Percentiles rank a stretch among this genome's conserved stretches.
Evolutionary conservation across 2,113 vertebrate genomes (phyloP).

Genomic region (Chaetodon auriga): DNA sequence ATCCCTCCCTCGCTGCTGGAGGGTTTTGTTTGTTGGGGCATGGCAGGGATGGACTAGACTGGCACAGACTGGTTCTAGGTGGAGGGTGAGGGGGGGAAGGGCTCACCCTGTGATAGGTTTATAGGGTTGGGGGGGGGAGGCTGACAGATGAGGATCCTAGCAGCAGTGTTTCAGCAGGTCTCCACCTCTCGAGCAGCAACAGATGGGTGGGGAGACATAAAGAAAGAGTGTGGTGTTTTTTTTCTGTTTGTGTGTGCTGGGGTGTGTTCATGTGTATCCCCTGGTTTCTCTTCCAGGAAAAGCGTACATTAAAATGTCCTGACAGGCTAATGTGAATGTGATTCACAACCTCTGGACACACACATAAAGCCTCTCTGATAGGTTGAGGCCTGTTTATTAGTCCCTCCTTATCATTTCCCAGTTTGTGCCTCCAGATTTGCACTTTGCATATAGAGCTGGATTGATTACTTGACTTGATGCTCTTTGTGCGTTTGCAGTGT

Average conservation of each 20-base stretch:
- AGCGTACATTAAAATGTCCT: constrained; percentile 69
- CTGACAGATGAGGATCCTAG: constrained; percentile 67
- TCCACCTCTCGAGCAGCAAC: constrained; percentile 37
- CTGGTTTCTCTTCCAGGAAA: constrained; percentile 72
- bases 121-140: constrained; percentile 34
- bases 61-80: constrained; percentile 86
- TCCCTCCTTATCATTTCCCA: constrained; percentile 4
- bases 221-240: constrained; percentile 15
- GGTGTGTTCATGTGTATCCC: constrained; percentile 67
- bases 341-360: constrained; percentile 57
- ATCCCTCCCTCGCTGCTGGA: constrained; percentile 47
- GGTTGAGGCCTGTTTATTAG: constrained; percentile 19
- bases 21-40: constrained; percentile 74
- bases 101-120: constrained; percentile 69
- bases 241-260: constrained; percentile 28
- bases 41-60: constrained; percentile 79
- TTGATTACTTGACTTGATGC: neutral
- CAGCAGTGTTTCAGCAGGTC: constrained; percentile 43
- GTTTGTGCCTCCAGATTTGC: neutral
- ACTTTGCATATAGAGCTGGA: neutral
- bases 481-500: neutral
- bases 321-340: constrained; percentile 56
- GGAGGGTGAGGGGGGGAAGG: constrained; percentile 53
- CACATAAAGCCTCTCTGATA: constrained; percentile 45
- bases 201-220: constrained; percentile 13